Evolutionary conservation across 1,140 invertebrate species (phyloP), one percentile per base, ranked within the genome.

Genomic region (Mylabris phalerata): DNA sequence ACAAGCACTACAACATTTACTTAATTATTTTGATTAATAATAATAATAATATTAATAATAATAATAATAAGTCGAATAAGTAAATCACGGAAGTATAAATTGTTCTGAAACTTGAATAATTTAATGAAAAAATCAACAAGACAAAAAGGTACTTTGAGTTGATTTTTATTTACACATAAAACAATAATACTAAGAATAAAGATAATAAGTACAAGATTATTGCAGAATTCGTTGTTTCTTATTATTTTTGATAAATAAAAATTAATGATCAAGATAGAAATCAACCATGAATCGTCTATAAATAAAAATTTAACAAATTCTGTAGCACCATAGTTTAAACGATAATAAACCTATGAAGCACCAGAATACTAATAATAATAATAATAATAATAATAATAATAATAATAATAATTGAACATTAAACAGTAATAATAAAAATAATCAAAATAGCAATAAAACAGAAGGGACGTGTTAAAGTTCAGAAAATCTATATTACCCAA

Each of bases 251-350:
- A 10, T 48, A n/a, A 55, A 52, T 26, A 50, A 42, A 56, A 59
- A 67, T 55, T 44, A 51, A 32, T 32, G 43, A 38, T 19, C 19
- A 19, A 19, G 49, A 57, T 58, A 59, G 55, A 26, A 59, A 59
- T 63, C 61, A 65, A 55, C 19, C 63, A 63, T 57, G 60, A 50
- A 57, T 52, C 48, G 59, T 61, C 39, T 47, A 45, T 55, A 41
- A 39, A 57, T 46, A 42, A 40, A 55, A 52, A 60, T 50, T 6
- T 50, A 47, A 59, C 41, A 39, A 60, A 70, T 72, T 69, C 69
- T 72, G 66, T 62, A 73, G 70, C 72, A 73, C 72, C 72, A 72
- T 69, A 72, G 68, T 55, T 62, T 49, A 47, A 45, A 46, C 50
- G 13, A 58, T 27, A 57, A 62, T 32, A 45, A 48, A 58, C 66